Evolutionary conservation across 2,888 invertebrate species (phyloP).

Genomic region (Linhomoeus sp.): DNA sequence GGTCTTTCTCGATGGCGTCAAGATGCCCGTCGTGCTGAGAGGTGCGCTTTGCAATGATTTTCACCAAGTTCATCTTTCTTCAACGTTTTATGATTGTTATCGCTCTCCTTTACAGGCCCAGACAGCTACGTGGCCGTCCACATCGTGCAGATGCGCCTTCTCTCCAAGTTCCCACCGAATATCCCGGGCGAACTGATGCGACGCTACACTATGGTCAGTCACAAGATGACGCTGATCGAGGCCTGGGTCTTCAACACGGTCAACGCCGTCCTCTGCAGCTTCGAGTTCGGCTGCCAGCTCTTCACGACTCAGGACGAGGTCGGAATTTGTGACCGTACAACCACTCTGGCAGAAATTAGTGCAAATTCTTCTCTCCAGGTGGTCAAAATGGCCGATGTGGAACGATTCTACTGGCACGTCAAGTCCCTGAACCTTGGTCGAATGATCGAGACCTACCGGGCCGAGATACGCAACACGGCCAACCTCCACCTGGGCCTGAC

Average conservation of each 20-base stretch:
- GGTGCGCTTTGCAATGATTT: too few species aligned
- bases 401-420: conserved; percentile 18
- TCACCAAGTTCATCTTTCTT: too few species aligned
- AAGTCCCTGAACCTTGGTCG: background rate
- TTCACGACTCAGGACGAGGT: conserved; percentile 16
- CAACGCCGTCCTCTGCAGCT: conserved; percentile 14
- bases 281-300: conserved; percentile 17
- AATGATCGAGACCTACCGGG: background rate
- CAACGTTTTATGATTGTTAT: too few species aligned
- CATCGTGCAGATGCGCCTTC: too few species aligned
- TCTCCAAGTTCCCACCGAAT: conserved; percentile 17
- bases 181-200: conserved; percentile 12
- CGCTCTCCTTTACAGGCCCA: too few species aligned
- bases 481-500: conserved; percentile 9
- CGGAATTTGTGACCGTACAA: too few species aligned
- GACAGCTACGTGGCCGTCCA: too few species aligned
- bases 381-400: conserved; percentile 12
- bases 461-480: background rate
- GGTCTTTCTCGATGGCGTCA: background rate
- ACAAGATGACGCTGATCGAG: conserved; percentile 12
- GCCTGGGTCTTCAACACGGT: conserved; percentile 19
- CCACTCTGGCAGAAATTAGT: too few species aligned
- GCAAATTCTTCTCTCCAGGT: too few species aligned
- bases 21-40: background rate
- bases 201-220: conserved; percentile 7